Conservation (phyloP, 2,888 invertebrate genomes). For the Itoplectis maculator region DNA sequence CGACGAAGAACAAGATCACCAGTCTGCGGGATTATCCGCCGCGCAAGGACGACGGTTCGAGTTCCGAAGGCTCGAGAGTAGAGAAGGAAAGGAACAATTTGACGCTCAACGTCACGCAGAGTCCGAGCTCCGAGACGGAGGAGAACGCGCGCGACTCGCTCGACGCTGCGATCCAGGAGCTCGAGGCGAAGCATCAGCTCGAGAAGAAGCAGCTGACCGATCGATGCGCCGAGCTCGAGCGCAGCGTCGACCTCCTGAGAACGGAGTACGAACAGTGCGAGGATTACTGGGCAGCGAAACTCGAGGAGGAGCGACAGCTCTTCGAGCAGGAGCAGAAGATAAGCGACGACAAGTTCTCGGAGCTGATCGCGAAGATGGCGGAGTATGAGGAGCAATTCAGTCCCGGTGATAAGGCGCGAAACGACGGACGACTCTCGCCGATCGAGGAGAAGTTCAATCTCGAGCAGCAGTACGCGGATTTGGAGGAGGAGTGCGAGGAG, state of each 20-base stretch:
- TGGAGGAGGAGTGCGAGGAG: slow-evolving; percentile 89
- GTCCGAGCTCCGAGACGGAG: slow-evolving; percentile 29
- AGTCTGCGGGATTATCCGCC: slow-evolving; percentile 81
- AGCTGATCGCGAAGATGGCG: slow-evolving; percentile 90
- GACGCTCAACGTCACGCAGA: slow-evolving; percentile 47
- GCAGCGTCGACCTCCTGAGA: slow-evolving; percentile 90
- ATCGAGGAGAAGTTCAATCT: slow-evolving; percentile 91
- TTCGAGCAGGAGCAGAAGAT: slow-evolving; percentile 91
- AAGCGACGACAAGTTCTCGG: slow-evolving; percentile 91
- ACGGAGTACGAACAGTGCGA: slow-evolving; percentile 94
- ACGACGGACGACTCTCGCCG: slow-evolving; percentile 88
- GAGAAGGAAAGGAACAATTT: slow-evolving; percentile 63
- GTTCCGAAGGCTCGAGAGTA: slow-evolving; percentile 31
- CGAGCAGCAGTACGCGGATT: slow-evolving; percentile 89
- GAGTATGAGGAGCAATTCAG: slow-evolving; percentile 92
- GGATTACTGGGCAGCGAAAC: slow-evolving; percentile 93
- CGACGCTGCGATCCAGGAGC: slow-evolving; percentile 73
- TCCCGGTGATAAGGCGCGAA: slow-evolving; percentile 83
- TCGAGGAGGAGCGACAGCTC: slow-evolving; percentile 91
- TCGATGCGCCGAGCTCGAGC: slow-evolving; percentile 89
- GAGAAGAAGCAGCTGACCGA: slow-evolving; percentile 84
- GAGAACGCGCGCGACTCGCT: slow-evolving; percentile 62
- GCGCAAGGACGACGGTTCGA: slow-evolving; percentile 75
- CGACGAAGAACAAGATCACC: slow-evolving; percentile 71
- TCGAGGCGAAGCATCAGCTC: slow-evolving; percentile 81